phyloP scores from a whole-genome alignment of 2,888 invertebrate species.

The Seladonia tumulorum region DNA sequence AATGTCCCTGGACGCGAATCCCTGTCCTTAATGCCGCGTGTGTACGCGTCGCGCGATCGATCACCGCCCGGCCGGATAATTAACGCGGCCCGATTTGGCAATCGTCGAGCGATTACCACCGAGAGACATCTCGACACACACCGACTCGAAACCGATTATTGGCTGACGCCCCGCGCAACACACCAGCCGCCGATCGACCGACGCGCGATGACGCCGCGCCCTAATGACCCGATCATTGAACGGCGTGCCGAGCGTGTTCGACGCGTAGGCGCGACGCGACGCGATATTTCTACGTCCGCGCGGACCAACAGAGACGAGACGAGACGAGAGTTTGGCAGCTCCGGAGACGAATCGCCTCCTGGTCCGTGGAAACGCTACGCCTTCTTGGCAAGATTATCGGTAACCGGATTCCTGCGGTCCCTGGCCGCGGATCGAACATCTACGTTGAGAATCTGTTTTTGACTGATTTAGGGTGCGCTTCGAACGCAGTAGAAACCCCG shows the following conservation, averaged over 20 bases:
- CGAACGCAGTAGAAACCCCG: neutral
- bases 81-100: slow-evolving; percentile 52
- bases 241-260: neutral
- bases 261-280: slow-evolving; percentile 14
- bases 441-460: neutral
- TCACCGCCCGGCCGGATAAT: slow-evolving; percentile 53
- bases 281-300: slow-evolving; percentile 27
- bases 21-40: slow-evolving; percentile 67
- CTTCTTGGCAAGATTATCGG: slow-evolving; percentile 4
- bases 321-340: slow-evolving; percentile 39
- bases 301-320: neutral
- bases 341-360: slow-evolving; percentile 5
- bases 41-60: slow-evolving; percentile 59
- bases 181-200: slow-evolving; percentile 1
- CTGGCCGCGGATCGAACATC: neutral
- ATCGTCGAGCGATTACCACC: slow-evolving; percentile 3
- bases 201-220: slow-evolving; percentile 12
- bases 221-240: slow-evolving; percentile 43
- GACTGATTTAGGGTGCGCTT: neutral
- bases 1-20: slow-evolving; percentile 81
- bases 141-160: slow-evolving; percentile 20
- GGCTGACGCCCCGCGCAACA: slow-evolving; percentile 2
- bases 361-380: slow-evolving; percentile 1
- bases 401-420: neutral
- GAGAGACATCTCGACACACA: neutral